These are phyloP conservation scores for Oryzias dopingdopingensis DNA, from an alignment of 2,797 vertebrate genomes.

Conservation along the genomic window DNA sequence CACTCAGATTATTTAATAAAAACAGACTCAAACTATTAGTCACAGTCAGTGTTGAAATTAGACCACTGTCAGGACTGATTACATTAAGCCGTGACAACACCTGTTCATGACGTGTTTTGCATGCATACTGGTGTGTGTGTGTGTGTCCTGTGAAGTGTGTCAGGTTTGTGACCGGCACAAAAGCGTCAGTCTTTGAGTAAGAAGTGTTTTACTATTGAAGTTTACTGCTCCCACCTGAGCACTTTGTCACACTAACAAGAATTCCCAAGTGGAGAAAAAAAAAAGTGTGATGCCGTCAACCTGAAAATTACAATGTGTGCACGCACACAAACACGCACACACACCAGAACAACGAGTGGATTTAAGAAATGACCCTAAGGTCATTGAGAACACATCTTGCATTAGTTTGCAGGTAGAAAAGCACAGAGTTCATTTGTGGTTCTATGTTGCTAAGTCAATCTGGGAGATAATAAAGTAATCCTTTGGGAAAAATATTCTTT, in stretches of 20 bases:
- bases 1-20: constrained; percentile 31
- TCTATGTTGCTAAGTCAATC: no score
- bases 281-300: constrained; percentile 24
- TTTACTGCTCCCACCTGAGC: constrained; percentile 27
- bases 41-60: constrained; percentile 34
- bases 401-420: constrained; percentile 23
- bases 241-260: constrained; percentile 29
- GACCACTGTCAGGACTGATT: constrained; percentile 38
- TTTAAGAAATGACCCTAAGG: constrained; percentile 28
- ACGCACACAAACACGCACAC: not conserved
- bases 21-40: constrained; percentile 33
- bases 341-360: constrained; percentile 9
- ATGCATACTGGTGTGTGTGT: not conserved
- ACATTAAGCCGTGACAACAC: constrained; percentile 12
- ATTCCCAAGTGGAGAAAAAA: constrained; percentile 17
- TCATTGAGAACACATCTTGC: constrained; percentile 33
- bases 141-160: not conserved
- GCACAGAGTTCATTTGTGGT: no score
- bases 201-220: constrained; percentile 7
- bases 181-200: constrained; percentile 13
- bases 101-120: not conserved
- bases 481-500: no score
- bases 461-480: no score
- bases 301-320: constrained; percentile 26
- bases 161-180: constrained; percentile 17